phyloP scores from a whole-genome alignment of 2,888 invertebrate genomes.

The Lutraria lutraria region DNA sequence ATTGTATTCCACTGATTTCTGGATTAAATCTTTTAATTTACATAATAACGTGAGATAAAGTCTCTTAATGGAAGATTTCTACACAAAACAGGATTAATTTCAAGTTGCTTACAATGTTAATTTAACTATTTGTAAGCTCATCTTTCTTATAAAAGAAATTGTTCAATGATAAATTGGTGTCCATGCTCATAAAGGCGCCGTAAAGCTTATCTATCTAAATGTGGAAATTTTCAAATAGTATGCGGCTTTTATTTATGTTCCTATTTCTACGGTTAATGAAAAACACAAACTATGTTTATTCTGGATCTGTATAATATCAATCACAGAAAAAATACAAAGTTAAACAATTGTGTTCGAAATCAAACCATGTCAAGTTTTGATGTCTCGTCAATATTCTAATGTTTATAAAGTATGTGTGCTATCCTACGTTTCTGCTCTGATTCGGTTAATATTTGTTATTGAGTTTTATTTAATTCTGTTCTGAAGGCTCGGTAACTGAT shows the following conservation, averaged over 20 bases:
- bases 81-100: background rate
- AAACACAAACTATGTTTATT: too few species aligned
- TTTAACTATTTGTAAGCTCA: background rate
- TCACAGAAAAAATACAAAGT: too few species aligned
- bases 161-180: background rate
- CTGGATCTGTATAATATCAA: too few species aligned
- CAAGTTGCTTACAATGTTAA: background rate
- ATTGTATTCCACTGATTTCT: background rate
- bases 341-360: too few species aligned
- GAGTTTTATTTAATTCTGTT: too few species aligned
- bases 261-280: background rate
- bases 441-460: too few species aligned
- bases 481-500: too few species aligned
- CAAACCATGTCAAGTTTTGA: too few species aligned
- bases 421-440: too few species aligned
- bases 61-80: background rate
- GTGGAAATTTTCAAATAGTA: background rate
- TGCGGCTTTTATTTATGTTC: background rate
- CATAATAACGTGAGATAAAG: background rate
- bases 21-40: conserved; percentile 7
- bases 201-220: background rate
- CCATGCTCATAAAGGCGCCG: background rate
- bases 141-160: background rate
- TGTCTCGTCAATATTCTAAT: too few species aligned
- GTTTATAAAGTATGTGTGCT: too few species aligned